Base-by-base conservation (phyloP, 2,113 vertebrate species). In the Alligator mississippiensis region DNA sequence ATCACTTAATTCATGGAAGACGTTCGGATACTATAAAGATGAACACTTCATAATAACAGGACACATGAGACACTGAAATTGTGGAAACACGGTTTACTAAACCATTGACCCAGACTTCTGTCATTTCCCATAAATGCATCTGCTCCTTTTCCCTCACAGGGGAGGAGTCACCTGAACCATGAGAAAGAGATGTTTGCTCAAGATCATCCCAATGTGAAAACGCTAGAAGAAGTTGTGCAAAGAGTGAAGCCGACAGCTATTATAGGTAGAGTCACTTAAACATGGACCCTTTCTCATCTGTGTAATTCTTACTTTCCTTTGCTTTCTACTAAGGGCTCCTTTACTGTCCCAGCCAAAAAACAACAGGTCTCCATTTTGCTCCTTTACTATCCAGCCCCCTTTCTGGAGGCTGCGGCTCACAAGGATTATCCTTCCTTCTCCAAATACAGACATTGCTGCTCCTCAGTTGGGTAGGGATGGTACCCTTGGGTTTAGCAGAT, bases 151-250 rank as follows among this genome's bases (percentile, higher is more conserved):
- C 85, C 75, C 63, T 88, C 93, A 64, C 92, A 99, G 99, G 99
- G 99, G 34, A 98, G 99, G 94, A 97, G 98, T 82, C 96, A 99
- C 80, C 94, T 99, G 86, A 99, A 99, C 97, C 99, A 99, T 0
- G 99, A 99, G 95, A 99, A 99, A 90, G 97, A 98, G 84, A 80
- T 98, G 95, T 99, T 99, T 98, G 99, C 99, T 62, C 99, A 99
- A 14, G 99, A 99, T 2, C 98, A 99, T 78, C 98, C 98, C 4
- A 98, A 97, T 85, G 88, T 99, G 92, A 98, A 97, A 87, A 99
- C 98, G 0, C 97, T 99, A 89, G 99, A 99, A 97, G 99, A 99
- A 90, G 99, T 98, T 82, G 99, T 99, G 89, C 95, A 97, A 82
- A 98, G 97, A 95, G 97, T 99, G 93, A 99, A 99, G 94, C 99